phyloP scores from a whole-genome alignment of 1,140 invertebrate genomes.

The Drosophila sechellia region DNA sequence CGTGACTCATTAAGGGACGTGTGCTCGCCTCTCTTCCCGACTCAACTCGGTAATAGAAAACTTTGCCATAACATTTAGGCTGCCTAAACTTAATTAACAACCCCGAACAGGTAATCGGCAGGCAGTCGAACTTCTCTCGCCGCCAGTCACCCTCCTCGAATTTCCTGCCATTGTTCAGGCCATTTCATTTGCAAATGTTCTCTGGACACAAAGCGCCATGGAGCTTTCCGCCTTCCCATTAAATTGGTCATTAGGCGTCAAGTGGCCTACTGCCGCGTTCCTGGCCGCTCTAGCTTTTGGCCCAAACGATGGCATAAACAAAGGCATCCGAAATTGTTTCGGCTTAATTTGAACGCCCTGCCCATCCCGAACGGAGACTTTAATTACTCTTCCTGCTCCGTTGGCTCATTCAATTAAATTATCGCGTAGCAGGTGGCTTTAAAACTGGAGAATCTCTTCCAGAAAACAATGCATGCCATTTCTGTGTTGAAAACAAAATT shows the following conservation, averaged over 20 bases:
- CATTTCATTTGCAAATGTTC: conserved; percentile 75
- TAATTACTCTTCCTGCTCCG: conserved; percentile 38
- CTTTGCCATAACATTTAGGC: conserved; percentile 76
- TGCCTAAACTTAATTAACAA: conserved; percentile 79
- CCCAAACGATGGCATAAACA: conserved; percentile 38
- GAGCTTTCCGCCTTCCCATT: conserved; percentile 53
- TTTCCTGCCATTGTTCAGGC: conserved; percentile 51
- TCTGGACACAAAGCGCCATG: conserved; percentile 46
- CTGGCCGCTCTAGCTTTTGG: conserved; percentile 22
- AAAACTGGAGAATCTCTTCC: conserved; percentile 28
- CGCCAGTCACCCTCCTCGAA: neutral
- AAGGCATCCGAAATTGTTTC: conserved; percentile 68
- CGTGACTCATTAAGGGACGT: conserved; percentile 74
- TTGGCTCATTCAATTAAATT: conserved; percentile 45
- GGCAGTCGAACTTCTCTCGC: conserved; percentile 31
- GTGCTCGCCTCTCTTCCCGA: conserved; percentile 8
- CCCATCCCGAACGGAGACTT: conserved; percentile 8
- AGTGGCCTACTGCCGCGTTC: conserved; percentile 58
- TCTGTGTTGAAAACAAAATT: conserved; percentile 40
- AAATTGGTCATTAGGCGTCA: conserved; percentile 82
- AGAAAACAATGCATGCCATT: conserved; percentile 7
- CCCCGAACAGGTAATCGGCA: conserved; percentile 71
- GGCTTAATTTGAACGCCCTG: conserved; percentile 69
- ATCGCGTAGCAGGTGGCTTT: conserved; percentile 55
- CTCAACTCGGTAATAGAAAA: conserved; percentile 71